Percentiles rank a stretch among this genome's conserved stretches.
phyloP scores from a whole-genome alignment of 2,888 invertebrate species.

The Phorcus lineatus region DNA sequence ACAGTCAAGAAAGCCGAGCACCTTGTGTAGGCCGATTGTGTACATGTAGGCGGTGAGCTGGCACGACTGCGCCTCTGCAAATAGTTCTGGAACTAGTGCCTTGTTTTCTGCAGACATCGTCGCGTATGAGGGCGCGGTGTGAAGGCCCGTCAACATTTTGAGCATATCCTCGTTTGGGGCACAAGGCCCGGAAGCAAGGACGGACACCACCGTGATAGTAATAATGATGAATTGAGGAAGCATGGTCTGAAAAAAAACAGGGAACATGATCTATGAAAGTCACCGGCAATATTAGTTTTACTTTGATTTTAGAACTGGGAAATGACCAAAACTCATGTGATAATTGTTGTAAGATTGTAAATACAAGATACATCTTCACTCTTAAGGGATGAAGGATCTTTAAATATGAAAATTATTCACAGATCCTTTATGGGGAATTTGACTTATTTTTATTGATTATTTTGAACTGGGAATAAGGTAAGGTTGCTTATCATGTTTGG shows the following conservation, averaged over 20 bases:
- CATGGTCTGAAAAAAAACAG: background rate
- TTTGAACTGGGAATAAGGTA: too few relatives aligned
- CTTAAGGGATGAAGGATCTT: too few relatives aligned
- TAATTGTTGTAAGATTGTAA: too few relatives aligned
- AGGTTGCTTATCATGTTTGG: too few relatives aligned
- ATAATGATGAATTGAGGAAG: background rate
- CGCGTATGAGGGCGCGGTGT: constrained; percentile 10
- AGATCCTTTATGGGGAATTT: too few relatives aligned
- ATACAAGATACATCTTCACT: too few relatives aligned
- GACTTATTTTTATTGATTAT: too few relatives aligned
- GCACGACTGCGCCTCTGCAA: constrained; percentile 22
- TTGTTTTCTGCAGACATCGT: constrained; percentile 19
- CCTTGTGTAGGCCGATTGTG: constrained; percentile 4
- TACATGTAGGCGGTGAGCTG: constrained; percentile 28
- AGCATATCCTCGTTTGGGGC: constrained; percentile 28
- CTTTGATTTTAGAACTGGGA: too few relatives aligned
- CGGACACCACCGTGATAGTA: background rate
- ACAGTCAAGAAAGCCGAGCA: constrained; percentile 26
- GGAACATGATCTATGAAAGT: too few relatives aligned
- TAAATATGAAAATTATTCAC: too few relatives aligned
- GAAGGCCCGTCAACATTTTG: background rate
- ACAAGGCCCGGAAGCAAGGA: constrained; percentile 22
- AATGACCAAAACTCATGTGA: too few relatives aligned
- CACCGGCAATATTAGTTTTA: too few relatives aligned
- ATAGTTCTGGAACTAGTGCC: constrained; percentile 17